Conservation (phyloP, 2,888 invertebrate genomes). For the Xanthorhoe designata region DNA sequence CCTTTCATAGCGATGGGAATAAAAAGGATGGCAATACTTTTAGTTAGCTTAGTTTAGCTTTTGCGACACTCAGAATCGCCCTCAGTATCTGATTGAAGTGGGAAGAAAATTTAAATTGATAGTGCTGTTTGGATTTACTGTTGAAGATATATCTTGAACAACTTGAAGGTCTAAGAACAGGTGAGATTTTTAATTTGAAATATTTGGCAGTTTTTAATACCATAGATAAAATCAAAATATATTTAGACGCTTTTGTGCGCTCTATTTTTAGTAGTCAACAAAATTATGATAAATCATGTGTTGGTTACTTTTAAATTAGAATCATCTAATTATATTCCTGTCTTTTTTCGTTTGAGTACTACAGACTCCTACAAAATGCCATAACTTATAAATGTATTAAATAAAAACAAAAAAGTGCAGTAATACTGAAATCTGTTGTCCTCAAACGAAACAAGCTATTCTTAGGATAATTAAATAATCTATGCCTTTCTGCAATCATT, state of each 20-base stretch:
- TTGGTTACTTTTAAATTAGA: conserved; percentile 33
- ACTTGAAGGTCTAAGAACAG: too few relatives aligned
- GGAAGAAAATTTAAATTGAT: too few relatives aligned
- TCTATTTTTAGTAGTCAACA: not conserved
- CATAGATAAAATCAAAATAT: too few relatives aligned
- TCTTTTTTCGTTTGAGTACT: conserved; percentile 51
- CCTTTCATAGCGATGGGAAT: too few relatives aligned
- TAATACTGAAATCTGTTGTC: conserved; percentile 33
- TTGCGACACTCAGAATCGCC: too few relatives aligned
- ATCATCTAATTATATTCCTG: conserved; percentile 54
- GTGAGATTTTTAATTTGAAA: too few relatives aligned
- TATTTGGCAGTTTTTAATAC: too few relatives aligned
- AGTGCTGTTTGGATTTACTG: too few relatives aligned
- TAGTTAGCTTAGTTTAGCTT: too few relatives aligned
- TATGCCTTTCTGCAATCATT: conserved; percentile 80
- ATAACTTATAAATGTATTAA: conserved; percentile 4
- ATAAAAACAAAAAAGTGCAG: conserved; percentile 16
- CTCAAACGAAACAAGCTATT: conserved; percentile 48
- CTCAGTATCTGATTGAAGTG: too few relatives aligned
- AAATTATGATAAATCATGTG: conserved; percentile 28
- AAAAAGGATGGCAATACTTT: too few relatives aligned
- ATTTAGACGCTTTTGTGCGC: not conserved
- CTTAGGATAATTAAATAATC: conserved; percentile 65
- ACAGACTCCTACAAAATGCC: conserved; percentile 3
- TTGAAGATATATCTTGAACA: too few relatives aligned